Base-by-base conservation (phyloP, 2,113 vertebrate genomes). In the Rousettus leschenaultii region DNA sequence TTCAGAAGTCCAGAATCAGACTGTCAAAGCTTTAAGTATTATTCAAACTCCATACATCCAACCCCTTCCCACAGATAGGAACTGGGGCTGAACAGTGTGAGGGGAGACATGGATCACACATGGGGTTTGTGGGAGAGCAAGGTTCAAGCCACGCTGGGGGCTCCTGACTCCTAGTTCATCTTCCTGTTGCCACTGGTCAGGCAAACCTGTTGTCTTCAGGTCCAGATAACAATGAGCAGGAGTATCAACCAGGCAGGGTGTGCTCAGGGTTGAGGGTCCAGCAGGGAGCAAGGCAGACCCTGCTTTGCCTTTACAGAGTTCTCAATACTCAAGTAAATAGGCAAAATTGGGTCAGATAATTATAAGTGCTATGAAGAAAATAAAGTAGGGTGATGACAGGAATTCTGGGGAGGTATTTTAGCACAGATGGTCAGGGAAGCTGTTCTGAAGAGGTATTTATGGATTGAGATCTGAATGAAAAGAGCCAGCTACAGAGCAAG, bases 21-120 rank as follows among this genome's bases (percentile, higher is more conserved):
- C 33, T 28, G 70, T 45, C 26, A 28, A 75, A 51, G 63, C 85
- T 48, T 15, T 24, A 68, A n/a, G 9, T 30, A 7, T 35, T 51
- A 53, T 38, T n/a, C 61, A 84, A 45, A 89, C 10, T 18, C 43
- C 70, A 43, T 6, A 63, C 55, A 73, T 38, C 71, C 40, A 59
- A 38, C 24, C 8, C 8, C 26, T 59, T 74, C 61, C 63, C 68
- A 83, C 68, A 92, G 70, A 57, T 18, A 30, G 53, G 43, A 43
- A 63, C 55, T 10, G 14, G 74, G 83, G 35, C 65, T 38, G 35
- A 55, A 71, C 11, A 24, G 45, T 30, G 12, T 11, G 1, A 22
- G 33, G 13, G 35, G 8, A 26, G 28, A 0, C 0, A 4, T 5
- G 48, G 74, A 1, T 35, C 40, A 14, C 73, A 82, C 10, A 0